Conservation (phyloP, 2,113 vertebrate genomes). For the Platichthys flesus region DNA sequence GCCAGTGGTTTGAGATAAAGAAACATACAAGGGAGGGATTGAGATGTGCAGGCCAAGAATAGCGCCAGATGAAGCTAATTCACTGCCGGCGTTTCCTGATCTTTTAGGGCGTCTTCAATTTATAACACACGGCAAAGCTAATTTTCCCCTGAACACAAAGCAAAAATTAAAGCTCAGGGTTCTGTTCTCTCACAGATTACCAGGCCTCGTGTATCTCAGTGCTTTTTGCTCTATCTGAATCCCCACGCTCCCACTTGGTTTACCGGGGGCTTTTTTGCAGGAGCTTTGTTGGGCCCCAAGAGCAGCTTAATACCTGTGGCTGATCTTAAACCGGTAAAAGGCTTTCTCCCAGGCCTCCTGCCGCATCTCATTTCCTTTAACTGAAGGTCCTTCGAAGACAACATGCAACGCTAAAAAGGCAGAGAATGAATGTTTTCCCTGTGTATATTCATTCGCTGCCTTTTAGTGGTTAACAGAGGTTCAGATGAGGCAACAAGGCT, state of each 20-base stretch:
- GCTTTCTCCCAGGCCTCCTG: conserved; percentile 53
- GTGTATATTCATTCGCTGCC: too few relatives aligned
- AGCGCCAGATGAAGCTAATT: conserved; percentile 29
- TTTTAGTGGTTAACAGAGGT: too few relatives aligned
- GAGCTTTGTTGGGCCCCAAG: conserved; percentile 43
- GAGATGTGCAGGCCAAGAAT: conserved; percentile 20
- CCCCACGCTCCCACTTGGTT: conserved; percentile 33
- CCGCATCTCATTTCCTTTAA: conserved; percentile 63
- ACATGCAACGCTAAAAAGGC: conserved; percentile 20
- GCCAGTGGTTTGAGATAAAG: conserved; percentile 16
- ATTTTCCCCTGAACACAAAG: conserved; percentile 33
- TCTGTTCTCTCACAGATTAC: conserved; percentile 45
- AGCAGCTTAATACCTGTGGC: conserved; percentile 72
- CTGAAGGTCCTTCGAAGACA: not conserved
- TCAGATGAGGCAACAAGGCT: too few relatives aligned
- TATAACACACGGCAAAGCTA: conserved; percentile 2
- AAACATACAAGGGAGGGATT: conserved; percentile 11
- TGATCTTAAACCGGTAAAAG: conserved; percentile 63
- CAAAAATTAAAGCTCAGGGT: conserved; percentile 46
- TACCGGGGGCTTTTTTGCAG: conserved; percentile 18
- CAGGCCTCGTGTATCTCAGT: not conserved
- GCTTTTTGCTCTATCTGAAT: conserved; percentile 41
- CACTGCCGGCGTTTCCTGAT: conserved; percentile 6
- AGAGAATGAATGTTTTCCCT: conserved; percentile 9
- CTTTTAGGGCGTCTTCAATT: conserved; percentile 45